phyloP scores from a whole-genome alignment of 35 echinoderm and acorn worm genomes.

The Holothuria glaberrima region DNA sequence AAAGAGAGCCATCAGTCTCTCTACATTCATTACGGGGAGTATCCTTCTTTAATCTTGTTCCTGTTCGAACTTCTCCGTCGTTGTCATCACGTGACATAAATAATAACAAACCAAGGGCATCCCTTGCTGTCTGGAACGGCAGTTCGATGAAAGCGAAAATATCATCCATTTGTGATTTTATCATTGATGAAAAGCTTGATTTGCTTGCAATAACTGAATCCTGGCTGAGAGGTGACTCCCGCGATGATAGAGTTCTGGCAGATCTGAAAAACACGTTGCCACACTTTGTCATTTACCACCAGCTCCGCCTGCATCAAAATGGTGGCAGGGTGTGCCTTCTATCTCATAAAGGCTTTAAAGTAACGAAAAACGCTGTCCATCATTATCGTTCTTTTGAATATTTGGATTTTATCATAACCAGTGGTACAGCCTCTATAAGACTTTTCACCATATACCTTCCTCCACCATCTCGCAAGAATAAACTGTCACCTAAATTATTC shows the following conservation, averaged over 20 bases:
- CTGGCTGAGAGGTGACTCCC: slow-evolving; percentile 50
- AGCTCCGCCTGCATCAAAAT: slow-evolving; percentile 36
- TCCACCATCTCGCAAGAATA: slow-evolving; percentile 62
- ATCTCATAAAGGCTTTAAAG: slow-evolving; percentile 52
- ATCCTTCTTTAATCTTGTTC: slow-evolving; percentile 21
- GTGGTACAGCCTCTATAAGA: slow-evolving; percentile 23
- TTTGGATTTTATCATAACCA: too few relatives aligned
- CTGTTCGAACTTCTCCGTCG: not conserved
- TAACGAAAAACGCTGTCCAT: slow-evolving; percentile 28
- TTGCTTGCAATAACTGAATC: slow-evolving; percentile 74
- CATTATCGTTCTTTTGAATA: too few relatives aligned
- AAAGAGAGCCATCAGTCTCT: not conserved
- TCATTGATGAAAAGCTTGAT: slow-evolving; percentile 50
- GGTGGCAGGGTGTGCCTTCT: too few relatives aligned
- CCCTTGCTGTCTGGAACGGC: slow-evolving; percentile 56
- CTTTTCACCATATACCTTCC: slow-evolving; percentile 60
- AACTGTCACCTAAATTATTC: slow-evolving; percentile 44
- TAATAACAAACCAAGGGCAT: slow-evolving; percentile 16
- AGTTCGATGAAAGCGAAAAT: slow-evolving; percentile 54
- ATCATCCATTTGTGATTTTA: slow-evolving; percentile 49
- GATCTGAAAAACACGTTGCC: slow-evolving; percentile 58
- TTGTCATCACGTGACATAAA: slow-evolving; percentile 7
- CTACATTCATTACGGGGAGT: not conserved
- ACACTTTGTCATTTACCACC: slow-evolving; percentile 53
- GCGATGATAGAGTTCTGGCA: slow-evolving; percentile 52